phyloP scores from a whole-genome alignment of 2,797 vertebrate genomes.

The Lutjanus argentimaculatus region DNA sequence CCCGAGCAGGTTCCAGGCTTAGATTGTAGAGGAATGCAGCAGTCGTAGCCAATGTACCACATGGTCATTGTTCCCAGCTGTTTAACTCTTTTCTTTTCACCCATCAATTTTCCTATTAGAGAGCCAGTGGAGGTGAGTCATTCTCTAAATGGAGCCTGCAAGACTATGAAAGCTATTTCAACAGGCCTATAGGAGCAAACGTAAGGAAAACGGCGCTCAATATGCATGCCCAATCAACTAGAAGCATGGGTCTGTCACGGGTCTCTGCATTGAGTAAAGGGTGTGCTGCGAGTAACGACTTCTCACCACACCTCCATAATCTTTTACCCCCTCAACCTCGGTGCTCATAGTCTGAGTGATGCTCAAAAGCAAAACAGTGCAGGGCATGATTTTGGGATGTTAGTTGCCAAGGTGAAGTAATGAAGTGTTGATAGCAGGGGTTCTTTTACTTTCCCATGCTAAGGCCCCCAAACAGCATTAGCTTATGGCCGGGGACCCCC shows the following conservation, averaged over 20 bases:
- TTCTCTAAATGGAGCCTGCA: conserved; percentile 72
- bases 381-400: conserved; percentile 25
- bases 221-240: conserved; percentile 65
- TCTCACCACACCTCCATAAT: conserved; percentile 58
- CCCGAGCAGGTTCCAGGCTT: conserved; percentile 37
- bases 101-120: conserved; percentile 71
- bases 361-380: conserved; percentile 40
- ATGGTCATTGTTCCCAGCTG: conserved; percentile 62
- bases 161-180: conserved; percentile 69
- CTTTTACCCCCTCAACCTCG: conserved; percentile 31
- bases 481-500: too few relatives aligned
- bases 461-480: too few relatives aligned
- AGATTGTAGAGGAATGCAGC: conserved; percentile 31
- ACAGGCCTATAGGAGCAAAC: conserved; percentile 50
- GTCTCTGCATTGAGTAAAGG: conserved; percentile 52
- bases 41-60: conserved; percentile 46
- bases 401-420: conserved; percentile 34
- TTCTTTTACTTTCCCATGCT: too few relatives aligned
- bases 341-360: conserved; percentile 38
- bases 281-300: conserved; percentile 56
- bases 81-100: conserved; percentile 59
- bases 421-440: conserved; percentile 28
- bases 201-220: conserved; percentile 48
- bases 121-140: conserved; percentile 58
- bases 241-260: conserved; percentile 52